Conservation (phyloP, 2,113 vertebrate genomes). For the Mohoua ochrocephala region DNA sequence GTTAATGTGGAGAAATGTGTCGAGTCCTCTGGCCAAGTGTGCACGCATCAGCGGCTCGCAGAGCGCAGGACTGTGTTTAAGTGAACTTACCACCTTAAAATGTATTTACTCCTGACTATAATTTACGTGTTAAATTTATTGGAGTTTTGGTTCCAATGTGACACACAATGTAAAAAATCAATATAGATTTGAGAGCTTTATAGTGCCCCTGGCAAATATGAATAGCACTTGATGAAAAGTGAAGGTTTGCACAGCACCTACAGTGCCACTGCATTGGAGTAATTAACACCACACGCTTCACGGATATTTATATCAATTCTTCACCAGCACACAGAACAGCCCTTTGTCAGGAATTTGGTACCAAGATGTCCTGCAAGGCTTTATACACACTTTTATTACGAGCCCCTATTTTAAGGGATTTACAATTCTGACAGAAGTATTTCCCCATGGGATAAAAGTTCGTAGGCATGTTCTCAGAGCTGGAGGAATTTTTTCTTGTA, state of each 20-base stretch:
- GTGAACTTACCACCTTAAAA: conserved; percentile 47
- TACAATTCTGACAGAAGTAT: conserved; percentile 57
- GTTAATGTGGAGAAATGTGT: conserved; percentile 36
- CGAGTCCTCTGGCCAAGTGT: conserved; percentile 22
- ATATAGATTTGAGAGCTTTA: conserved; percentile 64
- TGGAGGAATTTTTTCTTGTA: conserved; percentile 44
- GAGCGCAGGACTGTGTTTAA: conserved; percentile 39
- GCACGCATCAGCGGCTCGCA: conserved; percentile 1
- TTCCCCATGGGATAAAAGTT: conserved; percentile 43
- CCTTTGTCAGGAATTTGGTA: conserved; percentile 39
- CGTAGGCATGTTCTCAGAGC: conserved; percentile 18
- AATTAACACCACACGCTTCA: conserved; percentile 18
- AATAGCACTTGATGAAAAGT: conserved; percentile 61
- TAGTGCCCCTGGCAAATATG: conserved; percentile 49
- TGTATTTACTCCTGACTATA: conserved; percentile 43
- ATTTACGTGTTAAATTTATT: conserved; percentile 64
- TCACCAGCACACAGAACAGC: conserved; percentile 12
- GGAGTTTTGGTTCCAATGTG: conserved; percentile 49
- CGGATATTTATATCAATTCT: conserved; percentile 48
- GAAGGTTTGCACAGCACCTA: conserved; percentile 55
- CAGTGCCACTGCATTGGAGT: conserved; percentile 25
- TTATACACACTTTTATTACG: conserved; percentile 36
- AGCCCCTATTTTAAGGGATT: conserved; percentile 53
- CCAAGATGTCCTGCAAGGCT: conserved; percentile 43
- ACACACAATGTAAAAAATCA: conserved; percentile 49